These are phyloP conservation scores for Eupithecia pulchellata DNA, from an alignment of 2,888 invertebrate species.

Conservation along the genomic window DNA sequence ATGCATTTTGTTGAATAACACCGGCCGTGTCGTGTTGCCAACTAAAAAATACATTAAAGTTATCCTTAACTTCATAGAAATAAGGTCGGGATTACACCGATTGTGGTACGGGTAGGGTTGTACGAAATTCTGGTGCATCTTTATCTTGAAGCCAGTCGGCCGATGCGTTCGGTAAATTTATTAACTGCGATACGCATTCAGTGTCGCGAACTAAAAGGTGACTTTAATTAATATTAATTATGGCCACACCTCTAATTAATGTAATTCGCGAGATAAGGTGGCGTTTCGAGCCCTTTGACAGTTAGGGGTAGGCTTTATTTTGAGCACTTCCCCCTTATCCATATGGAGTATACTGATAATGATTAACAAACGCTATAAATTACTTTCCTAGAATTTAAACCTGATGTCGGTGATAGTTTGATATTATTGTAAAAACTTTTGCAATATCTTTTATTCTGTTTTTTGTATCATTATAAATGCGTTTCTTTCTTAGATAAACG, in stretches of 20 bases:
- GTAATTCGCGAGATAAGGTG: conserved; percentile 79
- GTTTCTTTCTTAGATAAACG: too few relatives aligned
- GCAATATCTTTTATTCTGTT: too few relatives aligned
- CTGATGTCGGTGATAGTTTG: background rate
- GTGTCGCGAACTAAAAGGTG: conserved; percentile 82
- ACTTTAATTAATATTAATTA: conserved; percentile 85
- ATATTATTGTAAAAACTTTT: background rate
- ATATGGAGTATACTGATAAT: background rate
- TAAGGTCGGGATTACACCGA: conserved; percentile 48
- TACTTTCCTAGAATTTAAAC: background rate
- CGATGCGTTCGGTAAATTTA: conserved; percentile 81
- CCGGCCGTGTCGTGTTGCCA: conserved; percentile 52
- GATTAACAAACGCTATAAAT: background rate
- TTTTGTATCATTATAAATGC: background rate
- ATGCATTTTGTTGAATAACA: conserved; percentile 55
- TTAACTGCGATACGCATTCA: conserved; percentile 84
- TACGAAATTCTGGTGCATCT: conserved; percentile 69
- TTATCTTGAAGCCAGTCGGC: conserved; percentile 78
- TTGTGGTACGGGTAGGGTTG: conserved; percentile 44
- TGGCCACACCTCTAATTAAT: conserved; percentile 84
- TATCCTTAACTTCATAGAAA: conserved; percentile 27
- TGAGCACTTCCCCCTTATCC: conserved; percentile 9
- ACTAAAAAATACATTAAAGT: conserved; percentile 31
- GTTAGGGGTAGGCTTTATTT: conserved; percentile 26
- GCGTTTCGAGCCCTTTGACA: conserved; percentile 59